A percentile compares a stretch with the other conserved stretches of the same genome.
Evolutionary conservation across 2,797 vertebrate genomes (phyloP).

Genomic region (Anguilla anguilla): DNA sequence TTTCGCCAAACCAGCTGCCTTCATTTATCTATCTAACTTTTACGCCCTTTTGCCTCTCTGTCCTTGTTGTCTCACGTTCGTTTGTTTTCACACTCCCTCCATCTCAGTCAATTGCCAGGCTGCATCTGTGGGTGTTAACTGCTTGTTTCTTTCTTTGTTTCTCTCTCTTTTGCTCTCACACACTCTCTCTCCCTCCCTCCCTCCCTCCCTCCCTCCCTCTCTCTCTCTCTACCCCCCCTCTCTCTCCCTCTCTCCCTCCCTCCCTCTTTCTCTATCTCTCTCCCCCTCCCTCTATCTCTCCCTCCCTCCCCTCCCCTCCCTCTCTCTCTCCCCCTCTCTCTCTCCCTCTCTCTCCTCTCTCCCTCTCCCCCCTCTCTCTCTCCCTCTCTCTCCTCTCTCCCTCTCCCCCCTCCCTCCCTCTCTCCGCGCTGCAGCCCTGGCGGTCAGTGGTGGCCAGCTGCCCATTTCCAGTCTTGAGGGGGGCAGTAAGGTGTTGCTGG

Average conservation of each 20-base stretch:
- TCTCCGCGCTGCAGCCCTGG: conserved; percentile 74
- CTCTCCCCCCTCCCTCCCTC: not conserved
- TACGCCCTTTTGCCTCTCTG: conserved; percentile 44
- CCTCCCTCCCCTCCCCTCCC: too few relatives aligned
- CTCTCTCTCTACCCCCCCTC: not conserved
- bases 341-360: not conserved
- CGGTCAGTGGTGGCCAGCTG: conserved; percentile 93
- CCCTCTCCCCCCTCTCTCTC: not conserved
- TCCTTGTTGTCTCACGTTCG: conserved; percentile 39
- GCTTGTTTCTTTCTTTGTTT: conserved; percentile 8
- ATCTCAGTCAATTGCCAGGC: not conserved
- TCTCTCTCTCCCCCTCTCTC: not conserved
- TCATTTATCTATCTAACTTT: conserved; percentile 16
- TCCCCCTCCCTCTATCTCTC: conserved; percentile 44
- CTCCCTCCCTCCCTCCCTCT: conserved; percentile 22
- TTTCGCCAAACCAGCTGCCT: not conserved
- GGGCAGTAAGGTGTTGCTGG: conserved; percentile 82
- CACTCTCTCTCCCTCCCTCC: too few relatives aligned
- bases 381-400: conserved; percentile 44
- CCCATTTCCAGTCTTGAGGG: conserved; percentile 93
- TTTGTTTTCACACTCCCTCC: not conserved
- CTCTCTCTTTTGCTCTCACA: too few relatives aligned
- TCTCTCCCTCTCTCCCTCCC: not conserved
- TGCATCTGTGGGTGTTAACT: not conserved
- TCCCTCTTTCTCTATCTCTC: conserved; percentile 28